Conservation (phyloP, 2,797 vertebrate genomes). For the Pampus argenteus region DNA sequence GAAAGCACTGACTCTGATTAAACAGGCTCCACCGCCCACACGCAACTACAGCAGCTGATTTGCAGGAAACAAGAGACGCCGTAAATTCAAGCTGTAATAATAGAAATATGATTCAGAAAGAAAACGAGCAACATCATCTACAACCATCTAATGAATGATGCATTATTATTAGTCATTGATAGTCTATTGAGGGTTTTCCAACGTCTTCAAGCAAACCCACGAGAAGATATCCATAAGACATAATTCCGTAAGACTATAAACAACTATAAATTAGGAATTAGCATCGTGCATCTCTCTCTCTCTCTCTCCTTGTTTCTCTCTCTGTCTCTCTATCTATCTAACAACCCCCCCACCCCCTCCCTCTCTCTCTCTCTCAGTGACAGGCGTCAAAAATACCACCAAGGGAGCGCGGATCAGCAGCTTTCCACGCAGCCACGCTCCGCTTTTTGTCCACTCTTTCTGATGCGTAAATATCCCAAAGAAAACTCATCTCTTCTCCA, state of each 20-base stretch:
- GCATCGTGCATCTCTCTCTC: background rate
- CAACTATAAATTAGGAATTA: background rate
- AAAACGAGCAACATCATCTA: conserved; percentile 20
- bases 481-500: conserved; percentile 21
- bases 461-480: conserved; percentile 32
- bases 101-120: conserved; percentile 19
- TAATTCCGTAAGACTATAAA: no score
- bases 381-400: conserved; percentile 71
- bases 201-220: no score
- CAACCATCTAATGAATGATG: background rate
- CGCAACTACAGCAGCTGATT: conserved; percentile 61
- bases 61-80: conserved; percentile 30
- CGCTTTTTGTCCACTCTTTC: conserved; percentile 29
- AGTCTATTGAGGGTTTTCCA: no score
- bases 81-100: conserved; percentile 36
- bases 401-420: conserved; percentile 60
- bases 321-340: conserved; percentile 25
- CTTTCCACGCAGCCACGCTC: conserved; percentile 44
- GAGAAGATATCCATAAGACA: no score
- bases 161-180: no score
- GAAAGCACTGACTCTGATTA: conserved; percentile 38
- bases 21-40: conserved; percentile 36
- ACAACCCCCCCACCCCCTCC: conserved; percentile 18
- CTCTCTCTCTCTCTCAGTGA: conserved; percentile 44
- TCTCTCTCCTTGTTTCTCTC: background rate